phyloP scores from a whole-genome alignment of 2,113 vertebrate species.

The Toxotes jaculatrix region DNA sequence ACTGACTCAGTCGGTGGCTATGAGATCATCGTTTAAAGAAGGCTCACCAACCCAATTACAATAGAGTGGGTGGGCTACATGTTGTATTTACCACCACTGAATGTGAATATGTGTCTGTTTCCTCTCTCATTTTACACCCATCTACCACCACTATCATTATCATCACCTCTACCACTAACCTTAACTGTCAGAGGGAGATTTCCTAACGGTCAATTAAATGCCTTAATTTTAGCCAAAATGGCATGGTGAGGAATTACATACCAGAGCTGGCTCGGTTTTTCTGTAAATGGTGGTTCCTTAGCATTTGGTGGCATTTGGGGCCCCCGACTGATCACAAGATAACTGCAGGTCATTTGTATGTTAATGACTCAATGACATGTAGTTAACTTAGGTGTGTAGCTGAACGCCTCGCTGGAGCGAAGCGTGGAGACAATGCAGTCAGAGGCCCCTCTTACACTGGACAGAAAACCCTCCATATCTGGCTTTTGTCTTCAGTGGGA shows the following conservation, averaged over 20 bases:
- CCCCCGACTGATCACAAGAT: slow-evolving; percentile 71
- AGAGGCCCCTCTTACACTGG: background rate
- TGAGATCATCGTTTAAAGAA: slow-evolving; percentile 65
- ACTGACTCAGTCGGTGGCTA: slow-evolving; percentile 53
- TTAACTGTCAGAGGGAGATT: slow-evolving; percentile 61
- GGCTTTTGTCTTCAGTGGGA: too few relatives aligned
- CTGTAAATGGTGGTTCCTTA: slow-evolving; percentile 81
- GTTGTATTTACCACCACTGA: slow-evolving; percentile 43
- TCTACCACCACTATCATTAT: slow-evolving; percentile 24
- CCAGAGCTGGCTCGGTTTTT: slow-evolving; percentile 75
- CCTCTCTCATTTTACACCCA: slow-evolving; percentile 30
- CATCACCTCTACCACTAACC: slow-evolving; percentile 64
- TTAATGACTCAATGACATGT: slow-evolving; percentile 83
- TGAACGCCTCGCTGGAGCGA: slow-evolving; percentile 52
- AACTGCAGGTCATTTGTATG: slow-evolving; percentile 85
- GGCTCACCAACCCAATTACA: slow-evolving; percentile 27
- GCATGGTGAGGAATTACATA: slow-evolving; percentile 71
- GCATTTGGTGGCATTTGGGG: slow-evolving; percentile 86
- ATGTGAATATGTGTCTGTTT: slow-evolving; percentile 32
- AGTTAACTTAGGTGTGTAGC: slow-evolving; percentile 76
- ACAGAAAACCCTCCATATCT: too few relatives aligned
- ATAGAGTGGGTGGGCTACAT: slow-evolving; percentile 54
- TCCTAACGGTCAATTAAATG: slow-evolving; percentile 76
- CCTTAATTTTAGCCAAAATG: slow-evolving; percentile 76
- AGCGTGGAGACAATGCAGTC: slow-evolving; percentile 1